Evolutionary conservation across 2,113 vertebrate species (phyloP).

Genomic region (Heterotilapia buettikoferi): DNA sequence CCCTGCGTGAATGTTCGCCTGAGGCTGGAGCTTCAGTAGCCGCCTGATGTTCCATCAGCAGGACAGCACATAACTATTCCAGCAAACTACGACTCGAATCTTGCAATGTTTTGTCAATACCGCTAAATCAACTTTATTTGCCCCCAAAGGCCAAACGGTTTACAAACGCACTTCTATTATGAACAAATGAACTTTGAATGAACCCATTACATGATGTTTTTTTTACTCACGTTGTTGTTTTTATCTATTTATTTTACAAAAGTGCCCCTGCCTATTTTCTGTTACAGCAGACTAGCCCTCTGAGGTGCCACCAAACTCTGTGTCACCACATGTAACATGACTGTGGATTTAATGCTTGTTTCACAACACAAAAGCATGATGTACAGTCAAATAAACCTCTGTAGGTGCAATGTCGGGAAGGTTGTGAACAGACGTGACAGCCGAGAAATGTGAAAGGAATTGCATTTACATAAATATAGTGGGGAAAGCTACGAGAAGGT

Average conservation of each 20-base stretch:
- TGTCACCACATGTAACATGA: neutral
- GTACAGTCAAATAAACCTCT: neutral
- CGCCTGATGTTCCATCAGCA: constrained; percentile 62
- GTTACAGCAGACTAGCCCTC: neutral
- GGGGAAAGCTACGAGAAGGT: neutral
- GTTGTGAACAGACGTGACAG: neutral
- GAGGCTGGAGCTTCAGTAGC: constrained; percentile 42
- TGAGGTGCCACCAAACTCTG: neutral
- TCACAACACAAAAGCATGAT: neutral
- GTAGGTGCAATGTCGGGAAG: neutral
- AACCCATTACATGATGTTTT: constrained; percentile 33
- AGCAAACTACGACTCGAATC: constrained; percentile 40
- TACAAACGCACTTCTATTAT: constrained; percentile 40
- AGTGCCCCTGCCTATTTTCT: neutral
- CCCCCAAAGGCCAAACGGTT: constrained; percentile 49
- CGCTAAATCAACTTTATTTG: constrained; percentile 64
- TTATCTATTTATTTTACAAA: neutral
- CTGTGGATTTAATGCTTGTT: neutral
- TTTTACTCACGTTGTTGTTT: neutral
- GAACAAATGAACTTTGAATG: constrained; percentile 49
- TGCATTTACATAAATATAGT: neutral
- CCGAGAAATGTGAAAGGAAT: neutral
- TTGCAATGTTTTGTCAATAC: constrained; percentile 61
- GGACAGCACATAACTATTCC: constrained; percentile 48
- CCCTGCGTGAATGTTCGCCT: constrained; percentile 24